Conservation (phyloP, 2,113 vertebrate genomes). For the Gulo gulo region DNA sequence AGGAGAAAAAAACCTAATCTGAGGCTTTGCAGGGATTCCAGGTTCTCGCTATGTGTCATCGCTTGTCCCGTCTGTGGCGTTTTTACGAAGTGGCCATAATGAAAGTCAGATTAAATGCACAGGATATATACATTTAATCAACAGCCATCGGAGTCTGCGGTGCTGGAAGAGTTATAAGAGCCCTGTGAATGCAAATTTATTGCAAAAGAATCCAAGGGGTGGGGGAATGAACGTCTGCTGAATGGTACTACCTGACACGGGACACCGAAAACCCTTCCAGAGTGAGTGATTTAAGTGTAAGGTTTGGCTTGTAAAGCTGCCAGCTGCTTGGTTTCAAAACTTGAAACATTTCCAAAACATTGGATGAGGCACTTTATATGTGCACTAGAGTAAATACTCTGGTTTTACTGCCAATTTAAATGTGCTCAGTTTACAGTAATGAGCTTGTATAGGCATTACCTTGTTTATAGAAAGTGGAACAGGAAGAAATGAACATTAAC, state of each 20-base stretch:
- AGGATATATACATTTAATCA: constrained; percentile 86
- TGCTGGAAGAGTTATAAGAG: constrained; percentile 85
- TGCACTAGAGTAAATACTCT: constrained; percentile 90
- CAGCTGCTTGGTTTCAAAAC: constrained; percentile 90
- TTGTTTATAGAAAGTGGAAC: constrained; percentile 87
- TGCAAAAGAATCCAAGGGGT: constrained; percentile 82
- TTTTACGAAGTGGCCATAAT: constrained; percentile 99
- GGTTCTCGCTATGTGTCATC: constrained; percentile 92
- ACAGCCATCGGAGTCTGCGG: constrained; percentile 80
- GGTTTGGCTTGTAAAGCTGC: constrained; percentile 87
- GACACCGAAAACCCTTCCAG: constrained; percentile 86
- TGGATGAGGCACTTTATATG: constrained; percentile 90
- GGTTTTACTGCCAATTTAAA: constrained; percentile 97
- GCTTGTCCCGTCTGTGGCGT: constrained; percentile 92
- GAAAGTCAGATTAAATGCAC: constrained; percentile 96
- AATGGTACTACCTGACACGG: constrained; percentile 93
- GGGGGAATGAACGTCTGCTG: constrained; percentile 82
- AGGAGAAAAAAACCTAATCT: constrained; percentile 89
- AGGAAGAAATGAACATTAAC: constrained; percentile 87
- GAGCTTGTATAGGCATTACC: constrained; percentile 90
- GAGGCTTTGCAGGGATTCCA: constrained; percentile 93
- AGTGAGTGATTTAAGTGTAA: constrained; percentile 88
- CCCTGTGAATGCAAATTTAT: constrained; percentile 87
- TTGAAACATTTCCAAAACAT: constrained; percentile 89
- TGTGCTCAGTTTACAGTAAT: constrained; percentile 94